Evolutionary conservation across 2,113 vertebrate species (phyloP), one percentile per base, ranked within the genome.

Genomic region (Otocyon megalotis): DNA sequence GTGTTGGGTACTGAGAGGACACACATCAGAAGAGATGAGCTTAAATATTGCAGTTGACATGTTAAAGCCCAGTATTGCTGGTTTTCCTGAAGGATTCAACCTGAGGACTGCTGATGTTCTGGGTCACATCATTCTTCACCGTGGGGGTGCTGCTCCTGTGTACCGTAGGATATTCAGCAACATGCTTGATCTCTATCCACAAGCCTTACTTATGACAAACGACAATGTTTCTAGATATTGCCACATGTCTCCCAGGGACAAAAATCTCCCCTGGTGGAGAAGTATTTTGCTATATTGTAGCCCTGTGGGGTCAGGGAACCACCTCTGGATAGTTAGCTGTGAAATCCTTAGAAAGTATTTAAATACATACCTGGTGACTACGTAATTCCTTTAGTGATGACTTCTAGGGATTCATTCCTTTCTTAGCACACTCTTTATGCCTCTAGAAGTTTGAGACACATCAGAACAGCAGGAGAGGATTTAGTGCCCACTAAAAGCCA

Each of bases 381-480:
- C 17, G 4, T 84, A 3, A 19, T 35, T 93, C 54, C n/a, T 85
- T 53, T 22, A 15, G 20, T 15, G 30, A 77, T 82, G 58, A 30
- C 26, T 28, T 72, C 37, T 22, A 14, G 58, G n/a, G 12, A 8
- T 24, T 9, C 35, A 15, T 72, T 91, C 82, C 14, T 37, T 67
- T 20, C 15, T 32, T 13, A 11, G n/a, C 71, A 13, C 2, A 19
- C 30, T 77, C 30, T 69, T 80, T 56, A 8, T 72, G 4, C 30
- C 30, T 79, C 48, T 60, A 9, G 43, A 96, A 79, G 50, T 62
- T 48, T 72, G 24, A 93, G 69, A 87, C 15, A 79, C 50, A 37
- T 92, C n/a, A 79, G 67, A 90, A 48, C n/a, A 89, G 20, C 93
- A 82, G 77, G n/a, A 71, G n/a, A 89, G 24, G 60, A 92, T 83